These are phyloP conservation scores for Hyphantria cunea DNA, from an alignment of 1,140 invertebrate genomes.

Conservation along the genomic window DNA sequence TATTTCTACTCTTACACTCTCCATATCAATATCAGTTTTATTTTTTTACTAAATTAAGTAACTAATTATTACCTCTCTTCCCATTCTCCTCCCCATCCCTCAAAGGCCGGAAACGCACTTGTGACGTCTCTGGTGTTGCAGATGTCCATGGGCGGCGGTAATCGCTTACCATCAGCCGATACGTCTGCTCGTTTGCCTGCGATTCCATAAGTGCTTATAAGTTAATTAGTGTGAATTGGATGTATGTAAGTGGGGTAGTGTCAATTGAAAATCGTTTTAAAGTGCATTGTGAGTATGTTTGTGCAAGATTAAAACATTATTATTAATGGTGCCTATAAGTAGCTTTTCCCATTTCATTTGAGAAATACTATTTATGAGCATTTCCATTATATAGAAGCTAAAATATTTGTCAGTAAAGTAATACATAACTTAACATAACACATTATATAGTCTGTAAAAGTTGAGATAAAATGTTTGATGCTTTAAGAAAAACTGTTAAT, in stretches of 20 bases:
- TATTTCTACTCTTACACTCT: too few species aligned
- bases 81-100: too few species aligned
- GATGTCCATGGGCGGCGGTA: too few species aligned
- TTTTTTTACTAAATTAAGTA: too few species aligned
- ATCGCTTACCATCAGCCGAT: too few species aligned
- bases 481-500: conserved; percentile 18
- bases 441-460: conserved; percentile 8
- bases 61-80: too few species aligned
- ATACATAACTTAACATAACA: conserved; percentile 2
- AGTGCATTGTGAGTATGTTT: conserved; percentile 12
- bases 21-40: too few species aligned
- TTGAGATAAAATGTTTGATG: conserved; percentile 13
- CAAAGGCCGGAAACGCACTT: too few species aligned
- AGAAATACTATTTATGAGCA: conserved; percentile 9
- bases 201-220: conserved; percentile 30
- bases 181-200: too few species aligned
- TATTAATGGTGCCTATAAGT: conserved; percentile 22
- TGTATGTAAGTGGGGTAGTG: conserved; percentile 23
- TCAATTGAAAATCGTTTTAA: conserved; percentile 16
- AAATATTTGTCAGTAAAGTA: conserved; percentile 16
- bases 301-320: conserved; percentile 18
- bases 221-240: conserved; percentile 29
- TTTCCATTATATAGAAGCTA: conserved; percentile 2
- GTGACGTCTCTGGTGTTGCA: too few species aligned
- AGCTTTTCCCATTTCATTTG: conserved; percentile 19